phyloP scores from a whole-genome alignment of 2,113 vertebrate species.

The Pogonocichla stellata region DNA sequence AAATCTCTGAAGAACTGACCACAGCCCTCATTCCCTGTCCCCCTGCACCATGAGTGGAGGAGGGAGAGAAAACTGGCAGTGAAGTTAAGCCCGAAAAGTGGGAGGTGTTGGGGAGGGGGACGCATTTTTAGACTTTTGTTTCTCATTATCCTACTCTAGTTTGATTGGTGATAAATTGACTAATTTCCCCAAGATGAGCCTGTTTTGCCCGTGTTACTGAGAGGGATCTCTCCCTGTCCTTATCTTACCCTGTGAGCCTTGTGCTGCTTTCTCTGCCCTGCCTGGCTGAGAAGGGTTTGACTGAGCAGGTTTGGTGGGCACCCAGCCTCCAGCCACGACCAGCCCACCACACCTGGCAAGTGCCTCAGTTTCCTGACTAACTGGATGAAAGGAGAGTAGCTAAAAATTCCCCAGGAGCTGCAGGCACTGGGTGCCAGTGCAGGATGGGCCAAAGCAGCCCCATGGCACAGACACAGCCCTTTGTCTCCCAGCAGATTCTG shows the following conservation, averaged over 20 bases:
- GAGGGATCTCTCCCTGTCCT: not conserved
- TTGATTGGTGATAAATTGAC: not conserved
- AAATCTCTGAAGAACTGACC: not conserved
- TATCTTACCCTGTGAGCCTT: not conserved
- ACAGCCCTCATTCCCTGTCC: not conserved
- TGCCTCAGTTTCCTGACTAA: not conserved
- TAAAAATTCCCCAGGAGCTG: not conserved
- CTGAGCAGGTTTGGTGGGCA: not conserved
- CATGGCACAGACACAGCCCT: not conserved
- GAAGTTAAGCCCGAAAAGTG: not conserved
- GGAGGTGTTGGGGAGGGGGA: not conserved
- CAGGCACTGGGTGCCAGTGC: fast-evolving
- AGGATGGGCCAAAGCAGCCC: not conserved
- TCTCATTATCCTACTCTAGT: not conserved
- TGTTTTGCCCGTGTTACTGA: not conserved
- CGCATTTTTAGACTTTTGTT: not conserved
- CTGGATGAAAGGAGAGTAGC: fast-evolving
- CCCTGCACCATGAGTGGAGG: not conserved
- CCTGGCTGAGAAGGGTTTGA: not conserved
- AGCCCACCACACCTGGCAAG: not conserved
- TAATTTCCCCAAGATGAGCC: not conserved
- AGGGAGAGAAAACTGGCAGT: not conserved
- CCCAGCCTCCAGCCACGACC: not conserved
- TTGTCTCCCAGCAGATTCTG: not conserved
- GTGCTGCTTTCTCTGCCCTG: not conserved